Evolutionary conservation across 2,888 invertebrate species (phyloP).

Genomic region (Aleiodes leptofemur): DNA sequence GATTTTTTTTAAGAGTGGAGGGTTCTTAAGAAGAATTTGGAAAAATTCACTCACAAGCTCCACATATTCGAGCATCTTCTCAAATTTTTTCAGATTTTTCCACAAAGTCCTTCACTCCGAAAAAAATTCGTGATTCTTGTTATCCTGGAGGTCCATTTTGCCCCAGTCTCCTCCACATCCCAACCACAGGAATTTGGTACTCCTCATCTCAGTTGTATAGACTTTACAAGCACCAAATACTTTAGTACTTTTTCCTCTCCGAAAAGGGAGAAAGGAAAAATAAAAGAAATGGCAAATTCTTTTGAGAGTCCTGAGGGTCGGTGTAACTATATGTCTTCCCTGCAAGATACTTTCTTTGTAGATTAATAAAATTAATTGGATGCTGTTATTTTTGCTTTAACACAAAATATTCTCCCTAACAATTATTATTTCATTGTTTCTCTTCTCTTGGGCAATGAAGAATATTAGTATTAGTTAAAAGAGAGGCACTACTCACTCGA

Average conservation of each 20-base stretch:
- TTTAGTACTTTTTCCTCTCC: neutral
- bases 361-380: neutral
- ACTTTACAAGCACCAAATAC: no score
- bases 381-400: constrained; percentile 1
- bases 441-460: neutral
- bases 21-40: no score
- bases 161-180: neutral
- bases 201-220: neutral
- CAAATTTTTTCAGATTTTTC: no score
- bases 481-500: constrained; percentile 1
- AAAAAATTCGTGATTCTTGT: no score
- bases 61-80: no score
- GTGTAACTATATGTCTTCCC: neutral
- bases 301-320: neutral
- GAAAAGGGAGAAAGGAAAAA: neutral
- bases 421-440: constrained; percentile 5
- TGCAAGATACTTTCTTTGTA: neutral
- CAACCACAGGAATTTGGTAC: constrained; percentile 17
- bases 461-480: constrained; percentile 10
- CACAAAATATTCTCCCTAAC: neutral
- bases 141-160: no score
- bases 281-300: constrained; percentile 18
- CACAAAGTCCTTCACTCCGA: no score
- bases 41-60: no score
- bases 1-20: no score